Conservation (phyloP, 1,140 invertebrate species). For the Drosophila lowei region DNA sequence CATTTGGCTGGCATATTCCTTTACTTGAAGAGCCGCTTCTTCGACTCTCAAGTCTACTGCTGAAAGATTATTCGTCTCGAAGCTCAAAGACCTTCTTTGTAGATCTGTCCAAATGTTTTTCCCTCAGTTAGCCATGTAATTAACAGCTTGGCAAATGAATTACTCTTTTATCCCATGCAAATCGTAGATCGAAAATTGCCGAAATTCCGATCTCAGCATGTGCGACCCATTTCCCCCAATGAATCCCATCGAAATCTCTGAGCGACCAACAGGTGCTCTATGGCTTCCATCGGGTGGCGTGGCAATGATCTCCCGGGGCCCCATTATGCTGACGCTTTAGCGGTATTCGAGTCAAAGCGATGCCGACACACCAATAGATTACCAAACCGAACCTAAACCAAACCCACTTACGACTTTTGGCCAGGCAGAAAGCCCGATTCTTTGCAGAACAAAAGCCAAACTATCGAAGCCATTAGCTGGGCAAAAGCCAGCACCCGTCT, state of each 20-base stretch:
- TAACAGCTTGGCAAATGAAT: conserved; percentile 23
- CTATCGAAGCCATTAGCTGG: conserved; percentile 67
- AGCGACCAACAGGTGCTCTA: conserved; percentile 30
- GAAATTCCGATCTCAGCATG: conserved; percentile 33
- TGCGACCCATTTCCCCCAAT: conserved; percentile 39
- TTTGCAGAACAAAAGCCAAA: conserved; percentile 68
- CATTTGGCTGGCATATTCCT: too few species aligned
- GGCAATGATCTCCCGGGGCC: conserved; percentile 33
- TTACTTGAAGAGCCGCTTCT: too few species aligned
- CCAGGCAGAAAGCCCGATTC: conserved; percentile 47
- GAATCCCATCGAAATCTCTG: conserved; percentile 9
- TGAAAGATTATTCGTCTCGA: background rate
- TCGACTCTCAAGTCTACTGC: too few species aligned
- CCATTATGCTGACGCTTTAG: conserved; percentile 45
- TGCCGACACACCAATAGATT: conserved; percentile 42
- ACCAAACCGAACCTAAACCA: conserved; percentile 19
- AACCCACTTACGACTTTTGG: conserved; percentile 46
- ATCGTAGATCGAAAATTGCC: conserved; percentile 27
- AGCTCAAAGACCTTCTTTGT: too few species aligned
- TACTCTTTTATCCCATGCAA: conserved; percentile 6
- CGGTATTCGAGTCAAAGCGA: conserved; percentile 43
- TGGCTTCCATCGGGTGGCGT: background rate
- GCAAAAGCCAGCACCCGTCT: conserved; percentile 18
- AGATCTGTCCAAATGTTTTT: background rate
- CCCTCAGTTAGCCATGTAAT: conserved; percentile 5